A percentile compares a stretch with the other conserved stretches of the same genome.
Conservation (phyloP, 2,797 vertebrate species). For the Oreonectes daqikongensis region DNA sequence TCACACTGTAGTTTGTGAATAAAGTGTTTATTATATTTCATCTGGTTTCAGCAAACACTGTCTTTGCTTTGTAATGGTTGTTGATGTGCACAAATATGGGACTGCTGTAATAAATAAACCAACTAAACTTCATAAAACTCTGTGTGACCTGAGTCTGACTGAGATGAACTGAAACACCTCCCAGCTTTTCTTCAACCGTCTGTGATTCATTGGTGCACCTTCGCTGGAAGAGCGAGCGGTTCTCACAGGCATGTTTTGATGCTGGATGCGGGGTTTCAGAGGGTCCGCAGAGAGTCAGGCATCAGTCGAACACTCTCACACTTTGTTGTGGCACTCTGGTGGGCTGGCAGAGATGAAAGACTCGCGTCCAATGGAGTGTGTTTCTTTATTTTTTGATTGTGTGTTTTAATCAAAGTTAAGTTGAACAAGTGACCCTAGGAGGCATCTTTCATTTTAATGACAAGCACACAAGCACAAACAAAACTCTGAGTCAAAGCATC, state of each 20-base stretch:
- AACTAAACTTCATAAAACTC: background rate
- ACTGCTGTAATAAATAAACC: background rate
- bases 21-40: no score
- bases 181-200: conserved; percentile 5
- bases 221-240: background rate
- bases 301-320: conserved; percentile 48
- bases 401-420: conserved; percentile 63
- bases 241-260: conserved; percentile 14
- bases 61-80: no score
- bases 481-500: no score
- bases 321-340: conserved; percentile 58
- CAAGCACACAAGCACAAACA: conserved; percentile 5
- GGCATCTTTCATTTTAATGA: conserved; percentile 36
- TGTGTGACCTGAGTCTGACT: conserved; percentile 22
- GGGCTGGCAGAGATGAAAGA: conserved; percentile 64
- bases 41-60: no score
- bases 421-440: conserved; percentile 33
- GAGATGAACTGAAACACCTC: conserved; percentile 29
- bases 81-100: no score
- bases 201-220: conserved; percentile 40
- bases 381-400: conserved; percentile 49
- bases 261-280: conserved; percentile 46
- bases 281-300: conserved; percentile 47
- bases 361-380: conserved; percentile 32
- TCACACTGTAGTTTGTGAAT: no score